phyloP scores from a whole-genome alignment of 2,113 vertebrate genomes.

The Tonatia bakeri region DNA sequence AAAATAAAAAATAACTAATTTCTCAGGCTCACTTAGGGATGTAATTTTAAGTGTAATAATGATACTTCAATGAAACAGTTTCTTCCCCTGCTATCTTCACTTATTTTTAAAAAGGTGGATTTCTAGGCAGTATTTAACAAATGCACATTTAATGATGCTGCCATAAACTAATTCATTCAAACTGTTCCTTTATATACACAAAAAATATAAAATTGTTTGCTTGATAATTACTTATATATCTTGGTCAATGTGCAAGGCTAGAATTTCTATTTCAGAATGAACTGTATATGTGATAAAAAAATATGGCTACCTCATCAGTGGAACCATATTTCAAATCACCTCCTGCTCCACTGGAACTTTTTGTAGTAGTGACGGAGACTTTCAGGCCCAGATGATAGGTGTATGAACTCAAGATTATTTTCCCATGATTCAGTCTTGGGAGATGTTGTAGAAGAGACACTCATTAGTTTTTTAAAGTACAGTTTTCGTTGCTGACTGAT shows the following conservation, averaged over 20 bases:
- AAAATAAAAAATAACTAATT: slow-evolving; percentile 55
- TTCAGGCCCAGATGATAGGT: neutral
- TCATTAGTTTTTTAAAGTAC: neutral
- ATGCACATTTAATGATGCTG: neutral
- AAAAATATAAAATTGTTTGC: neutral
- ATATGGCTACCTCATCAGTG: neutral
- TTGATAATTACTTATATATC: neutral
- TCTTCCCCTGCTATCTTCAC: neutral
- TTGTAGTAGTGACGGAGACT: neutral
- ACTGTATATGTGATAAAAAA: neutral
- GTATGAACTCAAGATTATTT: neutral
- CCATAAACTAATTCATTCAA: neutral
- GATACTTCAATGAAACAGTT: slow-evolving; percentile 1
- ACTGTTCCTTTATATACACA: neutral
- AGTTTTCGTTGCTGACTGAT: neutral
- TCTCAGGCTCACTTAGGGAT: neutral
- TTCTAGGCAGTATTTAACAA: slow-evolving; percentile 54
- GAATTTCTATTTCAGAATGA: slow-evolving; percentile 1
- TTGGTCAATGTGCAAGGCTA: neutral
- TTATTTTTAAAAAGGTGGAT: neutral
- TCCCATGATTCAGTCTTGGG: neutral
- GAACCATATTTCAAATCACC: neutral
- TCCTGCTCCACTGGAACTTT: no score
- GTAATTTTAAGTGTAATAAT: slow-evolving; percentile 53
- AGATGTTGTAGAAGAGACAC: neutral